phyloP scores from a whole-genome alignment of 2,797 vertebrate species.

The Ctenosaura bakeri region DNA sequence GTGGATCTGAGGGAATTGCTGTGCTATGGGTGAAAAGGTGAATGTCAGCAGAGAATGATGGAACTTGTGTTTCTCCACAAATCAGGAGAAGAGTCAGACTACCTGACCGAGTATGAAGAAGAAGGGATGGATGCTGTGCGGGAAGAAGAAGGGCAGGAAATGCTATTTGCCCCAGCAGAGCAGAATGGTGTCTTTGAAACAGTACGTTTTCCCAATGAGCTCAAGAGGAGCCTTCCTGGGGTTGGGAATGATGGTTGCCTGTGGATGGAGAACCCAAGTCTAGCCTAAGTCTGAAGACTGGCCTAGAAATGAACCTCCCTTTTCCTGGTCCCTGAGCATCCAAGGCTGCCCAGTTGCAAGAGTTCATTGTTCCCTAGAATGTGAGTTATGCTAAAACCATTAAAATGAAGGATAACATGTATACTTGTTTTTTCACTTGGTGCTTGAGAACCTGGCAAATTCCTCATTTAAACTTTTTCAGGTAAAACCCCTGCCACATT shows the following conservation, averaged over 20 bases:
- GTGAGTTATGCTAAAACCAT: background rate
- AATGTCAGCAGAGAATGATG: fast-evolving
- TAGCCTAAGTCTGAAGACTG: background rate
- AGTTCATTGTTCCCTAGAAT: background rate
- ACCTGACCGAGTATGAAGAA: conserved; percentile 92
- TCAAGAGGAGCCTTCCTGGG: background rate
- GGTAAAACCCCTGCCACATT: background rate
- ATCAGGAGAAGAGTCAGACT: conserved; percentile 90
- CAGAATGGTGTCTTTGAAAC: conserved; percentile 82
- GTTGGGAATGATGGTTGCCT: too few relatives aligned
- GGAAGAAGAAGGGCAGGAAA: conserved; percentile 82
- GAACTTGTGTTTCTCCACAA: too few relatives aligned
- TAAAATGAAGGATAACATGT: background rate
- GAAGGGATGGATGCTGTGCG: conserved; percentile 86
- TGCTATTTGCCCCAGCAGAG: conserved; percentile 74
- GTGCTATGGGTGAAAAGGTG: fast-evolving
- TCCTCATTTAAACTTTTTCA: background rate
- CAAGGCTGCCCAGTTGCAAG: background rate
- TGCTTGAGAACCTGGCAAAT: background rate
- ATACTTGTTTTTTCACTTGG: background rate
- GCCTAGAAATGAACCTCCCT: background rate
- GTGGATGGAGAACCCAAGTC: background rate
- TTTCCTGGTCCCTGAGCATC: background rate
- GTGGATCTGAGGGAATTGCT: fast-evolving
- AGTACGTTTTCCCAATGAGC: conserved; percentile 67